phyloP scores from a whole-genome alignment of 2,888 invertebrate species.

The Leptopilina drosophilae region DNA sequence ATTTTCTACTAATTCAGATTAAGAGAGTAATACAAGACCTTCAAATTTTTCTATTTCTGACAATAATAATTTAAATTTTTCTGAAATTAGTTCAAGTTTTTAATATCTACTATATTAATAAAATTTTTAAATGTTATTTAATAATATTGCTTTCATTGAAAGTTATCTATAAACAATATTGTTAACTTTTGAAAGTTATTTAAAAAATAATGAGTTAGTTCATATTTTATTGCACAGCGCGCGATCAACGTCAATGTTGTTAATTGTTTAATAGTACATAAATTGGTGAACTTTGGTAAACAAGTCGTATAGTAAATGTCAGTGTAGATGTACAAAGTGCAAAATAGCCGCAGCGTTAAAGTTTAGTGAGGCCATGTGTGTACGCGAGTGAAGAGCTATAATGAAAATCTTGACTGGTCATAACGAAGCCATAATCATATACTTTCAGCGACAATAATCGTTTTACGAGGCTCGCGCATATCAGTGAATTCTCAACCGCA shows the following conservation, averaged over 20 bases:
- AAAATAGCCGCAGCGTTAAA: slow-evolving; percentile 69
- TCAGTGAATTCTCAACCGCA: slow-evolving; percentile 56
- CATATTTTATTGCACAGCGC: background rate
- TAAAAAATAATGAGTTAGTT: background rate
- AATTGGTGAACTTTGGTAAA: slow-evolving; percentile 52
- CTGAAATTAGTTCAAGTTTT: too few species aligned
- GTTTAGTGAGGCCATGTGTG: slow-evolving; percentile 60
- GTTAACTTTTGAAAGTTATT: too few species aligned
- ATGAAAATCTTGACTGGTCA: slow-evolving; percentile 63
- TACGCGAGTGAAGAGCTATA: slow-evolving; percentile 40
- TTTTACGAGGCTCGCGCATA: slow-evolving; percentile 72
- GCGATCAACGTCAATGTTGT: slow-evolving; percentile 31
- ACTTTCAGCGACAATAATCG: slow-evolving; percentile 75
- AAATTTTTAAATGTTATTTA: too few species aligned
- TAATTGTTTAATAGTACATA: slow-evolving; percentile 62
- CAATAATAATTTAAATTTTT: too few species aligned
- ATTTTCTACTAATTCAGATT: too few species aligned
- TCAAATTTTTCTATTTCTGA: too few species aligned
- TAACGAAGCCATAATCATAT: slow-evolving; percentile 75
- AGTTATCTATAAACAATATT: too few species aligned
- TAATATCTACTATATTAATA: too few species aligned
- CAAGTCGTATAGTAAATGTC: slow-evolving; percentile 43
- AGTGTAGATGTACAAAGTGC: slow-evolving; percentile 64
- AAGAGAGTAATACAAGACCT: too few species aligned
- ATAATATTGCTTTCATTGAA: too few species aligned